A percentile compares a stretch with the other conserved stretches of the same genome.
Conservation (phyloP, 2,888 invertebrate genomes). For the Thelaira solivaga region DNA sequence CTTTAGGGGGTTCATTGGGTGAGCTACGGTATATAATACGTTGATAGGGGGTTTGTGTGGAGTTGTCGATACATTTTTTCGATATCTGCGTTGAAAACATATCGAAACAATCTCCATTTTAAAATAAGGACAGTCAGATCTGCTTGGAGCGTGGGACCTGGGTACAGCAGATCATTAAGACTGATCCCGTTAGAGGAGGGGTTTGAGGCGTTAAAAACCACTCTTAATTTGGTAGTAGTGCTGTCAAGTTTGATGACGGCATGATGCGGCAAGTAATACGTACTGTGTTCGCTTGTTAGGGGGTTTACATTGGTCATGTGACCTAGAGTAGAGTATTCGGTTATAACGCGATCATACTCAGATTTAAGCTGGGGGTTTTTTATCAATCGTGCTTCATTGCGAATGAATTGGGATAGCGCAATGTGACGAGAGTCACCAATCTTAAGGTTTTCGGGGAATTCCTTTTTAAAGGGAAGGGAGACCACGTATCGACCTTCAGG, state of each 20-base stretch:
- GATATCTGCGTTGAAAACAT: no score
- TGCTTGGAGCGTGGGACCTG: neutral
- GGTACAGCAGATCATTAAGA: no score
- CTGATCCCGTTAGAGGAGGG: no score
- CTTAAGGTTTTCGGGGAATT: neutral
- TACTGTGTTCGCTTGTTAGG: neutral
- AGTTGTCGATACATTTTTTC: no score
- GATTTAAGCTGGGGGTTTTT: neutral
- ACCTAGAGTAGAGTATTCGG: neutral
- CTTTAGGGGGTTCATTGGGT: neutral
- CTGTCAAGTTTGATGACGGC: neutral
- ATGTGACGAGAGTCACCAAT: neutral
- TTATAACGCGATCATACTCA: neutral
- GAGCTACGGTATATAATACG: neutral
- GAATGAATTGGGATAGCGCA: neutral
- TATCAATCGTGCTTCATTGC: neutral
- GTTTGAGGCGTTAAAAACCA: neutral
- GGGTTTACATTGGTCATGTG: neutral
- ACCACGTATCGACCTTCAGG: neutral
- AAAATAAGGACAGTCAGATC: no score
- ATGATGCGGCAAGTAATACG: slow-evolving; percentile 5
- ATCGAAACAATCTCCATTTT: no score
- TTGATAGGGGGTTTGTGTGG: neutral
- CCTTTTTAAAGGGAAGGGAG: neutral
- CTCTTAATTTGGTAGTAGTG: neutral